Base-by-base conservation (phyloP, 2,797 vertebrate species). In the Prunella strophiata region DNA sequence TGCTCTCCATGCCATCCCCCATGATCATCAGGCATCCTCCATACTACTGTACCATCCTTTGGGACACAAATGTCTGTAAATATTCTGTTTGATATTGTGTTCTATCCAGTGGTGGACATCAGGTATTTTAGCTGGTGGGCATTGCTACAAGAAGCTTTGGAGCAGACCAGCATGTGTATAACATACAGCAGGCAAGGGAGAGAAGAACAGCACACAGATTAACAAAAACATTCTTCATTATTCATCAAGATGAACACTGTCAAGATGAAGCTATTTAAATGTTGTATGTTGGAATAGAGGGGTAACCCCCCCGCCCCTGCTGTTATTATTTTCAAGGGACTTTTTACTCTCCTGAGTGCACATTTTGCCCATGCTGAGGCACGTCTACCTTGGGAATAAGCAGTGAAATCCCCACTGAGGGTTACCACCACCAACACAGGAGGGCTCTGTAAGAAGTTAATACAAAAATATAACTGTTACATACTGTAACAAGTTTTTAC, bases 231-330 rank as follows among this genome's bases (percentile, higher is more conserved):
- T 14, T 40, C 36, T 9, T 32, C 16, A 25, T 67, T 81, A 65
- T 52, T 80, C 34, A 81, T 15, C 45, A 27, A 84, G 59, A 40
- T 61, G 19, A 70, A 76, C 38, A 51, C 25, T 25, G 27, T 30
- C 13, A 57, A 40, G 51, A 63, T 34, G 15, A 66, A 13, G 43
- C 8, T 75, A 27, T 45, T 78, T 88, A 65, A 61, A 47, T 17
- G 15, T 7, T 55, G 0, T 7, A 19, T 29, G 32, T 7, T 71
- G 32, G 66, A 88, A 93, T 50, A 57, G 1, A 51, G 48, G 43
- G 18, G 17, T 30, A 61, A 25, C 2, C 4, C 12, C 27, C 17
- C 0, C 9, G 0, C 25, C 25, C 51, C 29, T 1, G 1, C 11
- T 26, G 12, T 4, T 32, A 26, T 47, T 66, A 40, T 61, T 43